Evolutionary conservation across 1,140 invertebrate species (phyloP), one percentile per base, ranked within the genome.

Genomic region (Brachystomella parvula): DNA sequence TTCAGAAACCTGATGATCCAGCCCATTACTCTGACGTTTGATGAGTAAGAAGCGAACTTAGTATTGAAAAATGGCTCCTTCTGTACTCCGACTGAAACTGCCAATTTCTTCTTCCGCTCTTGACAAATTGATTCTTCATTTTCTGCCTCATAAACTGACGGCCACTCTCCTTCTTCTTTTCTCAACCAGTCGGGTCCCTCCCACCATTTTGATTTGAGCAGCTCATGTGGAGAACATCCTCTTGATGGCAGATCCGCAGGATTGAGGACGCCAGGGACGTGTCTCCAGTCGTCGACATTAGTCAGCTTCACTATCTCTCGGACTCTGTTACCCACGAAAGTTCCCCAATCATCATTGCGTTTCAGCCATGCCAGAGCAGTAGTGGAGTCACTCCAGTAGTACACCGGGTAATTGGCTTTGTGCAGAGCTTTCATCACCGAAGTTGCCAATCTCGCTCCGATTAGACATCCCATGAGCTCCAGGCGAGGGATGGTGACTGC

Each of bases 341-440:
- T 65, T 19, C 39, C 67, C 74, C 74, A 75, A 2, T 35, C 19
- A 26, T 74, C 72, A 21, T 72, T 67, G 26, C 58, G 19, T 35
- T 68, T 62, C 1, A 78, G 72, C 75, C 76, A 77, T 2, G 62
- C 39, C 21, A 78, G 53, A 1, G 74, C 73, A 0, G 74, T 75
- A 0, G 71, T 68, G 0, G 75, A 78, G 57, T 78, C 77, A n/a
- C 73, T 71, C 75, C 76, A 78, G 49, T 65, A 74, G n/a, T 64
- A 33, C 0, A 59, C 57, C 26, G 47, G 28, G 69, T 71, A 24
- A 78, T 28, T 24, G 73, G 63, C 0, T 17, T 47, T 15, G 0
- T 21, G 24, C 26, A 64, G 0, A 3, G 30, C 32, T 30, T 49
- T 47, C 28, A 53, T 61, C 1, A 68, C 47, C 24, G 64, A 26